Conservation (phyloP, 2,888 invertebrate genomes). For the Mythimna loreyi region DNA sequence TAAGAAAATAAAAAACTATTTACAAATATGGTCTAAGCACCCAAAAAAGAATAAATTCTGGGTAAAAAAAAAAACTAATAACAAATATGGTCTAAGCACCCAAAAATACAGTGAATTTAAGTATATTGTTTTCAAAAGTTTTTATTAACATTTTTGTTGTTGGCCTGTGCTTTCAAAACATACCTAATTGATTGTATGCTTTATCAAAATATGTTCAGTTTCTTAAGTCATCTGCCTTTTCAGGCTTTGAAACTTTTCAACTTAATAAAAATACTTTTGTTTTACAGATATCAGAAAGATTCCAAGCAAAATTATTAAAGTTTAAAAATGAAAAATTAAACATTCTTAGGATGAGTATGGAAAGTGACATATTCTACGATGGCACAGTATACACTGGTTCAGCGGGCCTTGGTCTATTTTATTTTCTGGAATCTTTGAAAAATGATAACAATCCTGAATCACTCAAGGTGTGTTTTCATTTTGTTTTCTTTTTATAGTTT, state of each 20-base stretch:
- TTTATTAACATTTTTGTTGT: no score
- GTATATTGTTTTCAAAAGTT: no score
- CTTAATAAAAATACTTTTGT: constrained; percentile 12
- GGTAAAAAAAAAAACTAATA: no score
- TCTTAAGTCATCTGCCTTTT: neutral
- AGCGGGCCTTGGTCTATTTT: constrained; percentile 93
- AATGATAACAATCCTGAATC: constrained; percentile 68
- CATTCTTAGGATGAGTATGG: constrained; percentile 81
- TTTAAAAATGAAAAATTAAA: constrained; percentile 83
- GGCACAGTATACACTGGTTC: constrained; percentile 94
- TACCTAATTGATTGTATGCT: neutral
- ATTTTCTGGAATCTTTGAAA: constrained; percentile 86
- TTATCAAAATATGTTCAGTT: neutral
- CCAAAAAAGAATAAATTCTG: no score
- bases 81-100: no score
- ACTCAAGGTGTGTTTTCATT: constrained; percentile 74
- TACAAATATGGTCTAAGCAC: no score
- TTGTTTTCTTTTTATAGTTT: no score
- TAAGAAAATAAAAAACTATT: no score
- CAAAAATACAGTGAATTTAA: no score
- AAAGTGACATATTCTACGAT: constrained; percentile 88
- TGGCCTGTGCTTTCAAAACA: no score
- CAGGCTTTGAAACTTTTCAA: neutral
- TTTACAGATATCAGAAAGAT: constrained; percentile 87
- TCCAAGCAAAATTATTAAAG: constrained; percentile 79